A percentile compares a stretch with the other conserved stretches of the same genome.
phyloP scores from a whole-genome alignment of 1,140 invertebrate species.

The Trigoniulus corallinus region DNA sequence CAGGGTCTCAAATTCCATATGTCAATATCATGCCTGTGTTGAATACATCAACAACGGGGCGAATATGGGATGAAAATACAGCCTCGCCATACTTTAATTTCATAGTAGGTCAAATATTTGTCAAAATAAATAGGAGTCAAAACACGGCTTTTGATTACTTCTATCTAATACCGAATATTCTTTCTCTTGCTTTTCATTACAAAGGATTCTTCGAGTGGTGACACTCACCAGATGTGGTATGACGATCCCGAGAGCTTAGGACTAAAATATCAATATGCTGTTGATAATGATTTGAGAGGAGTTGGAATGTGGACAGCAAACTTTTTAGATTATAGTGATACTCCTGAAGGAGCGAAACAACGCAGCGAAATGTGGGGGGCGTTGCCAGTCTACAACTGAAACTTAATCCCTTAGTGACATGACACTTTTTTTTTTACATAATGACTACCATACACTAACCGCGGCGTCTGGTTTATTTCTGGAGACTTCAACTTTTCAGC shows the following conservation, averaged over 20 bases:
- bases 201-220: neutral
- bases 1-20: slow-evolving; percentile 22
- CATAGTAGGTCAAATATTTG: slow-evolving; percentile 14
- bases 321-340: slow-evolving; percentile 18
- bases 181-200: too few relatives aligned
- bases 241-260: slow-evolving; percentile 11
- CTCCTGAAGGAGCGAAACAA: neutral
- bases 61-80: slow-evolving; percentile 20
- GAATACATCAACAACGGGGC: slow-evolving; percentile 16
- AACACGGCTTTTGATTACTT: too few relatives aligned
- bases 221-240: slow-evolving; percentile 22
- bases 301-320: slow-evolving; percentile 30
- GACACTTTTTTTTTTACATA: too few relatives aligned
- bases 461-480: too few relatives aligned
- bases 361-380: neutral
- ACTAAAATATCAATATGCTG: slow-evolving; percentile 16
- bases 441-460: too few relatives aligned
- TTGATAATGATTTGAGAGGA: slow-evolving; percentile 19
- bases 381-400: neutral
- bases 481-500: too few relatives aligned
- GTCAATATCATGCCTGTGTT: slow-evolving; percentile 12
- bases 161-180: too few relatives aligned
- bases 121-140: too few relatives aligned
- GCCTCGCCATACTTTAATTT: slow-evolving; percentile 26
- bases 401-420: too few relatives aligned